Percentiles rank a stretch among this genome's conserved stretches.
Evolutionary conservation across 2,113 vertebrate genomes (phyloP).

Genomic region (Megaleporinus macrocephalus): DNA sequence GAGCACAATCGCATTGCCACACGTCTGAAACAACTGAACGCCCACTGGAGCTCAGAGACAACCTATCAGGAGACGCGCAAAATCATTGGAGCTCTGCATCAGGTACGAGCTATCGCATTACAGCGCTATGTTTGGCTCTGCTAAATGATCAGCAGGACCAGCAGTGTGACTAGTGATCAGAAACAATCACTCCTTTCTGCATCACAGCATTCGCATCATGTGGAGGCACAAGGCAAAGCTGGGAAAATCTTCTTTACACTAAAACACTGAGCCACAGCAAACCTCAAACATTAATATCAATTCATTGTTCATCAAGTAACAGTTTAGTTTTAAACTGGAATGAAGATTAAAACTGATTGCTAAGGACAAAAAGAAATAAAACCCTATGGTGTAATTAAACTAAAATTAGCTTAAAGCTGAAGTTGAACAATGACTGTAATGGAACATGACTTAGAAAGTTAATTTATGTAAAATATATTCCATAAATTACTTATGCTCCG

Average conservation of each 20-base stretch:
- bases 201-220: too few relatives aligned
- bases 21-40: slow-evolving; percentile 77
- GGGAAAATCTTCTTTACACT: too few relatives aligned
- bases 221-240: too few relatives aligned
- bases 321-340: slow-evolving; percentile 7
- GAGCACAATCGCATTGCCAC: slow-evolving; percentile 91
- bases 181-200: neutral
- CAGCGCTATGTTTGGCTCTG: neutral
- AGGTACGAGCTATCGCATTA: slow-evolving; percentile 76
- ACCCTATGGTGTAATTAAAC: slow-evolving; percentile 39
- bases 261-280: too few relatives aligned
- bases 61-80: slow-evolving; percentile 91
- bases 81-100: slow-evolving; percentile 90
- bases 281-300: neutral
- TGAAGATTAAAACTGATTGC: slow-evolving; percentile 13
- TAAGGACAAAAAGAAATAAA: neutral
- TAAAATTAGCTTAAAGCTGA: slow-evolving; percentile 25
- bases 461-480: slow-evolving; percentile 51
- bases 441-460: slow-evolving; percentile 33
- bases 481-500: slow-evolving; percentile 45
- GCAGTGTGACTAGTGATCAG: slow-evolving; percentile 15
- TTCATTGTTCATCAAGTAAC: slow-evolving; percentile 15
- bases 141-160: neutral
- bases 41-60: slow-evolving; percentile 84
- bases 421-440: slow-evolving; percentile 47